These are phyloP conservation scores for Karalla daura DNA, from an alignment of 2,797 vertebrate genomes.

Conservation along the genomic window DNA sequence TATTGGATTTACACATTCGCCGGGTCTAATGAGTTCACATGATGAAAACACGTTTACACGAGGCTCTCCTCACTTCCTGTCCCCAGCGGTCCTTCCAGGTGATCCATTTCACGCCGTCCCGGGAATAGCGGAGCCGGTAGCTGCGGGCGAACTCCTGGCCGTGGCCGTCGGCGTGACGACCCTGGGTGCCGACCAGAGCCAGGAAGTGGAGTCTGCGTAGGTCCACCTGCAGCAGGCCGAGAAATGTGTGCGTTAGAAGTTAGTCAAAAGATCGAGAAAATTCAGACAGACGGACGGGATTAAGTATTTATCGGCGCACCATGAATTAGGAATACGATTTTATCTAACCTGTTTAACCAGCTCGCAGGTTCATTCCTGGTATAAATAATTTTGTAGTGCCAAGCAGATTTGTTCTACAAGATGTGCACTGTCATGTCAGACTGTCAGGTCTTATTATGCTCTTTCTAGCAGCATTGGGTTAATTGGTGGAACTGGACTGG, in stretches of 20 bases:
- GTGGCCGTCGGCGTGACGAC: conserved; percentile 92
- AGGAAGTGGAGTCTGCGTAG: conserved; percentile 88
- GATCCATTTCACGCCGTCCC: conserved; percentile 90
- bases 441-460: too few species aligned
- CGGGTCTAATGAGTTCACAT: background rate
- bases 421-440: too few species aligned
- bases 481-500: too few species aligned
- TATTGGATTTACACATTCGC: background rate
- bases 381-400: too few species aligned
- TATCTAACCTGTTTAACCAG: too few species aligned
- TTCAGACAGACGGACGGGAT: too few species aligned
- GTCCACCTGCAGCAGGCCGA: conserved; percentile 86
- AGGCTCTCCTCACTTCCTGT: conserved; percentile 84
- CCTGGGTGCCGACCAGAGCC: conserved; percentile 94
- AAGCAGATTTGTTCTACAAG: too few species aligned
- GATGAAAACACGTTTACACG: too few species aligned
- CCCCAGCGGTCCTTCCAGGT: conserved; percentile 94
- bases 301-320: too few species aligned
- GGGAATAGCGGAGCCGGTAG: conserved; percentile 91
- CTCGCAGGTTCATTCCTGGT: too few species aligned
- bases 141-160: conserved; percentile 92
- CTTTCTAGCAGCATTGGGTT: too few species aligned
- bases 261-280: background rate
- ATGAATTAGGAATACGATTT: too few species aligned
- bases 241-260: conserved; percentile 1